Evolutionary conservation across 2,113 vertebrate genomes (phyloP), one percentile per base, ranked within the genome.

Genomic region (Hymenochirus boettgeri): DNA sequence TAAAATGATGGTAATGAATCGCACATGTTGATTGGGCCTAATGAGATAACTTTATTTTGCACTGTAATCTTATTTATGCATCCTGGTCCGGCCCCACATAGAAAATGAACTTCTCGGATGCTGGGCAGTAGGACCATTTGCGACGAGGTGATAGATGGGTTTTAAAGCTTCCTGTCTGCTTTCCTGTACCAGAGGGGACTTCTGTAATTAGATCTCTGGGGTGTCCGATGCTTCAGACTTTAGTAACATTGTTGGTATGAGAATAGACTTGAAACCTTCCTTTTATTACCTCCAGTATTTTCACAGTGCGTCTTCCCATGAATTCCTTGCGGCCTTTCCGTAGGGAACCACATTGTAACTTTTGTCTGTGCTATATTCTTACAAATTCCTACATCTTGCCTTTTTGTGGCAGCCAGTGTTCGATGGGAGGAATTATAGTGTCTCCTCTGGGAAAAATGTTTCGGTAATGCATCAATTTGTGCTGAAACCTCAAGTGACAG

Each of bases 191-290:
- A 24, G 59, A 71, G 62, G 70, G 63, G 58, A 60, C 9, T 9
- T 0, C 47, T 71, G 66, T 74, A 75, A 81, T 81, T 74, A 76
- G 48, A 12, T 31, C 74, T 74, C 2, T 0, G 58, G 72, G 62
- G 52, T 33, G 64, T 48, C 15, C 73, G 42, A 8, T 62, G 58
- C 61, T 17, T 9, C 72, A 70, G 73, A 65, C 33, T 63, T 75
- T 69, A 6, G 22, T 50, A 71, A 65, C 27, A 8, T n/a, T 47
- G 17, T 67, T 62, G 69, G 47, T 33, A 23, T 57, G 62, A 72
- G 67, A 62, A 65, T 6, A 1, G 46, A 19, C 62, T 35, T 17
- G 47, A 77, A 76, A 73, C 37, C 3, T 31, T 75, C 64, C 25
- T 24, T 74, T 70, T 22, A 39, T 62, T 81, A 80, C 72, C 29